Conservation (phyloP, 2,888 invertebrate genomes). For the Pristionchus maxplancki region DNA sequence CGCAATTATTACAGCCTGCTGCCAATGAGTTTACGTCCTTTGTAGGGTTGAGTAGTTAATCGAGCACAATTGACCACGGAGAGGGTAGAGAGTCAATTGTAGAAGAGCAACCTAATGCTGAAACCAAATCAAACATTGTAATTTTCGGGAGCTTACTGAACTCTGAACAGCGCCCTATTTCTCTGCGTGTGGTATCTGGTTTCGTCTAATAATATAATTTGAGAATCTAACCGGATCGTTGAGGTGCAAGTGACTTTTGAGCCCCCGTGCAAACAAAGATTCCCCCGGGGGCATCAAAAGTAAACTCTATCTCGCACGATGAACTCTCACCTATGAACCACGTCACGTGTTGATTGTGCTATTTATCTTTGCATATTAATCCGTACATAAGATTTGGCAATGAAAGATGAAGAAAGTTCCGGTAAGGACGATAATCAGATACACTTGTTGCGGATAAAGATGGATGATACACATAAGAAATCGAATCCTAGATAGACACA, state of each 20-base stretch:
- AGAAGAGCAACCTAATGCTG: background rate
- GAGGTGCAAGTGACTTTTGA: slow-evolving; percentile 23
- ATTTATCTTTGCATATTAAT: background rate
- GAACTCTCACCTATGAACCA: background rate
- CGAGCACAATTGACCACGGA: background rate
- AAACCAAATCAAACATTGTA: background rate
- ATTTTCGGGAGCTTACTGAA: background rate
- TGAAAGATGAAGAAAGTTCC: background rate
- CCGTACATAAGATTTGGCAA: background rate
- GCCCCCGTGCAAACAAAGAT: slow-evolving; percentile 24
- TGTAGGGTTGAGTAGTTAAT: background rate
- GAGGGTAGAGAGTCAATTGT: background rate
- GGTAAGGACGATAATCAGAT: too few relatives aligned
- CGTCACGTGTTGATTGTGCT: background rate
- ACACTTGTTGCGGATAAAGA: too few relatives aligned
- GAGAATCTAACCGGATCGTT: slow-evolving; percentile 32
- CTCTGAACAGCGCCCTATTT: background rate
- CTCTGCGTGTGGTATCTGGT: slow-evolving; percentile 17
- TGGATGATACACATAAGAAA: too few relatives aligned
- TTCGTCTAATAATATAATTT: slow-evolving; percentile 28
- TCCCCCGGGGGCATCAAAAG: slow-evolving; percentile 42
- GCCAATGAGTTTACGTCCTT: background rate
- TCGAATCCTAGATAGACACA: too few relatives aligned
- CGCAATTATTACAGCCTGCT: slow-evolving; percentile 26
- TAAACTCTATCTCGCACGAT: slow-evolving; percentile 15